Evolutionary conservation across 2,113 vertebrate species (phyloP).

Genomic region (Plecturocebus donacophilus): DNA sequence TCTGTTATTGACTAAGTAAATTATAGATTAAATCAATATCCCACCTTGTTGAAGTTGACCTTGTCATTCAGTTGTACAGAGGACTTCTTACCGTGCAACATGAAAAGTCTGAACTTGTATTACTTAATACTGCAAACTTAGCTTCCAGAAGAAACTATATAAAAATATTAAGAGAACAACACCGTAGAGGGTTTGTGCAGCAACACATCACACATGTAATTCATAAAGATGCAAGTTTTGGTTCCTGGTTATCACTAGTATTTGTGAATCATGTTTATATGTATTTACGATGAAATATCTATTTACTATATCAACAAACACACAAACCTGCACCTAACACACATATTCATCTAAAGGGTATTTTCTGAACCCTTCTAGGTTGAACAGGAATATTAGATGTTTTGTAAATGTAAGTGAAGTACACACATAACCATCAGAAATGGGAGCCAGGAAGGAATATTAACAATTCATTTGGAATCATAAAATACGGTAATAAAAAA

Average conservation of each 20-base stretch:
- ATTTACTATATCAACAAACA: not conserved
- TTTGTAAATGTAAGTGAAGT: not conserved
- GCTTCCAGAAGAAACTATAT: not conserved
- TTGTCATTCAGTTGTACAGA: not conserved
- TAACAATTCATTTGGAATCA: not conserved
- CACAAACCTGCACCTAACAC: not conserved
- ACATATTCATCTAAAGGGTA: not conserved
- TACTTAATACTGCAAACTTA: not conserved
- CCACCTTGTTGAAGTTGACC: not conserved
- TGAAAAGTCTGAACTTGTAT: not conserved
- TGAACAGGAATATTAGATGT: not conserved
- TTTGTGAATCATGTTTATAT: not conserved
- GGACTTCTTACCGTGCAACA: not conserved
- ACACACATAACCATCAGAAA: not conserved
- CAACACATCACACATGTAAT: not conserved
- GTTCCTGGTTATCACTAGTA: not conserved
- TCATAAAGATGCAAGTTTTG: not conserved
- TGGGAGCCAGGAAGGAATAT: not conserved
- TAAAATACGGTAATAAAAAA: not conserved
- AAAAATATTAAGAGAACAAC: not conserved
- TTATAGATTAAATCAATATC: not conserved
- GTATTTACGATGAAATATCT: not conserved
- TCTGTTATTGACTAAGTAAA: not conserved
- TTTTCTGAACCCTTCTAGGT: not conserved
- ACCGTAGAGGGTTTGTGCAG: not conserved